Base-by-base conservation (phyloP, 2,113 vertebrate species). In the Gavialis gangeticus region DNA sequence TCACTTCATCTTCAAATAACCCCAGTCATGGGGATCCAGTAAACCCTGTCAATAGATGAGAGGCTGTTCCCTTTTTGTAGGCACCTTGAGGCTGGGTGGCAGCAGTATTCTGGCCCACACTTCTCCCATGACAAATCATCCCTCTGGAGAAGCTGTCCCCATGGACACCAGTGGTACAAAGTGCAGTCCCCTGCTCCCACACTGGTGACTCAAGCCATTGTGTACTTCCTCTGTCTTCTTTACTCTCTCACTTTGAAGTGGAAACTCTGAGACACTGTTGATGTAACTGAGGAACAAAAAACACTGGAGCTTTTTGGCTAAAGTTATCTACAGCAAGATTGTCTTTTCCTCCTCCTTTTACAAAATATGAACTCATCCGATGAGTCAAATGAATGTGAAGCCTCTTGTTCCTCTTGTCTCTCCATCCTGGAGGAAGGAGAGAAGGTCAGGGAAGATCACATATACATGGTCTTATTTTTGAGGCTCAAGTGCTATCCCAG, bases 61-160 rank as follows among this genome's bases (percentile, higher is more conserved):
- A 85, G 46, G 91, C 82, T 93, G 79, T 46, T 67, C 67, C 69
- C 82, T 94, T 90, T 87, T 58, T 82, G 34, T 14, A 60, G 77
- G 60, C 12, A 30, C 57, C 21, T n/a, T 14, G 25, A 21, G 30
- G 88, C 67, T 88, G 88, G 19, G 75, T 17, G 0, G 25, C 85
- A 77, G 63, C 90, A 84, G 60, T 34, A 7, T 75, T 79, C 81
- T 84, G 87, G 60, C 77, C 84, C 75, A 77, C 60, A 83, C 75
- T 95, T 85, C 57, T 66, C 90, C 88, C 28, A 10, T 28, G 64
- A 73, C 94, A 83, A 96, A 79, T 94, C 87, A 95, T 10, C 4
- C 69, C 90, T 94, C 89, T 78, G 66, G 77, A 85, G 90, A 93
- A 84, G 85, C 67, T 86, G 46, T 78, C 91, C 34, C 80, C 83